Evolutionary conservation across 2,113 vertebrate species (phyloP).

Genomic region (Lophura nycthemera): DNA sequence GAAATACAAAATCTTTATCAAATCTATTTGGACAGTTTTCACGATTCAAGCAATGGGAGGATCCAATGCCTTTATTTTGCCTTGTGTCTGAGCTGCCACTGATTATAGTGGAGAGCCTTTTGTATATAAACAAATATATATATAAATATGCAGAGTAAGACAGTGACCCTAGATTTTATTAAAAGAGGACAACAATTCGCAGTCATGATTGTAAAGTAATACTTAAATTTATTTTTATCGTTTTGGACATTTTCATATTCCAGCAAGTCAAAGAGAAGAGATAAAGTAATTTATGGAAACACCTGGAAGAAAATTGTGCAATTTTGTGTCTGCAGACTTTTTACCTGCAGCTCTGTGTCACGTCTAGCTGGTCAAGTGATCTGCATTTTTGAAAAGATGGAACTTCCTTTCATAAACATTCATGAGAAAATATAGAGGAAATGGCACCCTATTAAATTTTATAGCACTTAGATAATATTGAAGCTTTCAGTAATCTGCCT

Average conservation of each 20-base stretch:
- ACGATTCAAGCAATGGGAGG: fast-evolving
- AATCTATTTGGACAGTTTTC: background rate
- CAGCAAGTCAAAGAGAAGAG: background rate
- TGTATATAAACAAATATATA: background rate
- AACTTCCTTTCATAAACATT: background rate
- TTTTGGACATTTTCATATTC: background rate
- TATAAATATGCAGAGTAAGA: background rate
- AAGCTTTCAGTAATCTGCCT: background rate
- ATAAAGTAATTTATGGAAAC: background rate
- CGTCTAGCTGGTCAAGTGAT: background rate
- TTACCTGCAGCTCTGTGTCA: background rate
- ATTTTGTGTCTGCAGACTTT: background rate
- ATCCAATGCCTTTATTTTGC: background rate
- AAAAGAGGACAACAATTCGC: background rate
- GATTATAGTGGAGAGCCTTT: background rate
- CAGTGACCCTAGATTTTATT: background rate
- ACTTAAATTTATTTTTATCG: background rate
- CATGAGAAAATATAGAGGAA: conserved; percentile 34
- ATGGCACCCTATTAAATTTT: conserved; percentile 37
- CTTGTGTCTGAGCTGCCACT: background rate
- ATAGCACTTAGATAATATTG: background rate
- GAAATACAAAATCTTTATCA: background rate
- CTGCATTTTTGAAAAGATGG: background rate
- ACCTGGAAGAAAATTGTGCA: background rate
- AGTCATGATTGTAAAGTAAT: too few relatives aligned